phyloP scores from a whole-genome alignment of 1,140 invertebrate species.

The Gonioctena quinquepunctata region DNA sequence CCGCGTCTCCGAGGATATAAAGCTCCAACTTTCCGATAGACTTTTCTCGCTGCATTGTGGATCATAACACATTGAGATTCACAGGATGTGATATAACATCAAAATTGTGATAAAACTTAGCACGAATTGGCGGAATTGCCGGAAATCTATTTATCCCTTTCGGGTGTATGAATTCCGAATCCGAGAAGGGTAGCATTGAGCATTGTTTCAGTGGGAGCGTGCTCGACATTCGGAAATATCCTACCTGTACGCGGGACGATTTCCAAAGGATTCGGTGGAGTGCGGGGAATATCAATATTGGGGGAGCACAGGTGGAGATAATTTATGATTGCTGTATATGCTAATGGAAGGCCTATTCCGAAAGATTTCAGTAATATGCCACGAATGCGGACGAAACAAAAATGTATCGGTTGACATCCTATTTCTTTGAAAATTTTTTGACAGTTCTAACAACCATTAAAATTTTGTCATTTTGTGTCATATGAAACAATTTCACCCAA shows the following conservation, averaged over 20 bases:
- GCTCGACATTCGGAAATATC: neutral
- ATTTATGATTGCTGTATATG: neutral
- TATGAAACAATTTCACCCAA: no score
- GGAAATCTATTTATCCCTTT: constrained; percentile 9
- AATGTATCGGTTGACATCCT: no score
- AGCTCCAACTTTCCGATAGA: neutral
- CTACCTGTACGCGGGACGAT: constrained; percentile 1
- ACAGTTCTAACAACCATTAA: no score
- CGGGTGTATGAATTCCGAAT: neutral
- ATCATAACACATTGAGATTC: constrained; percentile 9
- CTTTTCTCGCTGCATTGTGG: neutral
- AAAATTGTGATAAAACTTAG: neutral
- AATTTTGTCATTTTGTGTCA: no score
- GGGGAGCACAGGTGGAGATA: neutral
- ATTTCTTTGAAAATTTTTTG: no score
- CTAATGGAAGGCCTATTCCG: no score
- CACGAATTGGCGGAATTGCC: neutral
- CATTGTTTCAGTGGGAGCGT: constrained; percentile 1
- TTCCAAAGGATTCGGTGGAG: neutral
- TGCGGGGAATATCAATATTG: neutral
- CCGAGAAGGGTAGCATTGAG: neutral
- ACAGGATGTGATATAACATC: constrained; percentile 10
- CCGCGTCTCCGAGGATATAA: neutral
- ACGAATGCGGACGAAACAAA: no score
- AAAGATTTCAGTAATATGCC: no score